Evolutionary conservation across 1,140 invertebrate genomes (phyloP).

Genomic region (Monochamus saltuarius): DNA sequence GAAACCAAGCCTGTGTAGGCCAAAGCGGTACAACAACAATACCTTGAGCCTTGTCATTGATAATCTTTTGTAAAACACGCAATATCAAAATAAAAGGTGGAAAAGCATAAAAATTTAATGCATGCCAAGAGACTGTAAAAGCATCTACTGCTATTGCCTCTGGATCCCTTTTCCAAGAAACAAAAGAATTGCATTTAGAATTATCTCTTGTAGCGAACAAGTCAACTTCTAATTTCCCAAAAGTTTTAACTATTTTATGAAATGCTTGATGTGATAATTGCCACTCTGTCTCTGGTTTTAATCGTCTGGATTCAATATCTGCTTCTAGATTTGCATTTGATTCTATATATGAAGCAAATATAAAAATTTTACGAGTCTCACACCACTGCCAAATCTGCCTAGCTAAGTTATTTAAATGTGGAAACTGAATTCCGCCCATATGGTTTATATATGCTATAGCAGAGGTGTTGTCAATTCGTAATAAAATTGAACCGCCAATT

Average conservation of each 20-base stretch:
- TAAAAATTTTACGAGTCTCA: slow-evolving; percentile 36
- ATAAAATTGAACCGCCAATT: slow-evolving; percentile 12
- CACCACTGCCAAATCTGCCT: slow-evolving; percentile 40
- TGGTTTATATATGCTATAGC: slow-evolving; percentile 52
- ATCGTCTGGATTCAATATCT: slow-evolving; percentile 35
- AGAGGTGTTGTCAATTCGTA: slow-evolving; percentile 36
- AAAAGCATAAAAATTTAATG: slow-evolving; percentile 39
- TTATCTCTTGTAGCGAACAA: slow-evolving; percentile 40
- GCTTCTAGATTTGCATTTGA: slow-evolving; percentile 35
- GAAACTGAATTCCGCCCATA: slow-evolving; percentile 29
- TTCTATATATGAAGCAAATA: slow-evolving; percentile 39
- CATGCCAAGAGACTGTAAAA: slow-evolving; percentile 39
- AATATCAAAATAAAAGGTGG: slow-evolving; percentile 36
- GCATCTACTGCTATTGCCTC: slow-evolving; percentile 34
- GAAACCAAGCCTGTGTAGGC: slow-evolving; percentile 36
- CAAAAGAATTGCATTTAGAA: slow-evolving; percentile 37
- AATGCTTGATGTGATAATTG: slow-evolving; percentile 12
- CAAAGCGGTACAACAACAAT: slow-evolving; percentile 35
- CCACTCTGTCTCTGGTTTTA: slow-evolving; percentile 6
- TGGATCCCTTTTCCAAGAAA: slow-evolving; percentile 36
- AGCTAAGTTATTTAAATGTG: background rate
- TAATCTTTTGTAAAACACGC: slow-evolving; percentile 32
- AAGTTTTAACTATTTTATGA: slow-evolving; percentile 19
- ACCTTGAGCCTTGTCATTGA: slow-evolving; percentile 28
- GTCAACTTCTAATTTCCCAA: slow-evolving; percentile 39